These are phyloP conservation scores for Sicus ferrugineus DNA, from an alignment of 2,888 invertebrate species.

Conservation along the genomic window DNA sequence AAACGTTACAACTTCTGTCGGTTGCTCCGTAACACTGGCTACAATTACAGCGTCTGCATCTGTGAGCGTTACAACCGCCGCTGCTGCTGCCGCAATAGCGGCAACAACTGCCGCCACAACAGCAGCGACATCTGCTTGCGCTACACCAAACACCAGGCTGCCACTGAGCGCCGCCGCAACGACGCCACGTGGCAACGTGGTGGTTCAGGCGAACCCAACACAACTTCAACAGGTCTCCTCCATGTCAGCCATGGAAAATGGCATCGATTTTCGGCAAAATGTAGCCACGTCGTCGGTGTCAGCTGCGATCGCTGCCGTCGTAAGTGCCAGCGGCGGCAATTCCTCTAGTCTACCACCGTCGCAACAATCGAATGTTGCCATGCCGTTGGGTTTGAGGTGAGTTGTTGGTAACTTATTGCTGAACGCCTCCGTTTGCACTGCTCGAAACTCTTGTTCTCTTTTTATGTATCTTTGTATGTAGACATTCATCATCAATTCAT, in stretches of 20 bases:
- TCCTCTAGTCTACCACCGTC: slow-evolving; percentile 32
- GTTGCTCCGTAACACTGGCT: slow-evolving; percentile 38
- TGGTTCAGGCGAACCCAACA: slow-evolving; percentile 37
- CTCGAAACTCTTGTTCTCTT: not conserved
- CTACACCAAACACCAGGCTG: slow-evolving; percentile 47
- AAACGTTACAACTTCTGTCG: slow-evolving; percentile 35
- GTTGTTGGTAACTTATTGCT: slow-evolving; percentile 15
- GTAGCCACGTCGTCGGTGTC: slow-evolving; percentile 34
- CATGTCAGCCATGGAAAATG: slow-evolving; percentile 51
- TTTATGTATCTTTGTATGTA: slow-evolving; percentile 37
- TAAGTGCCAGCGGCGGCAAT: slow-evolving; percentile 33
- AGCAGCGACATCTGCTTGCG: slow-evolving; percentile 45
- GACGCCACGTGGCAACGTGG: slow-evolving; percentile 21
- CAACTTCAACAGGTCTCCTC: slow-evolving; percentile 38
- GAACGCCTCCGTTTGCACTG: not conserved
- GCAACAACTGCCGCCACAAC: slow-evolving; percentile 47
- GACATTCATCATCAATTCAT: slow-evolving; percentile 57
- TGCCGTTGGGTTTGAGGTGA: slow-evolving; percentile 50
- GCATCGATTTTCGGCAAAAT: slow-evolving; percentile 56
- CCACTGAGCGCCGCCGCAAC: slow-evolving; percentile 30
- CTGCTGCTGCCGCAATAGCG: slow-evolving; percentile 44
- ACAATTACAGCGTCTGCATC: slow-evolving; percentile 39
- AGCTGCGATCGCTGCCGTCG: slow-evolving; percentile 30
- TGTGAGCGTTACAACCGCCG: slow-evolving; percentile 42
- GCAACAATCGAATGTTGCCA: slow-evolving; percentile 32